Conservation (phyloP, 1,140 invertebrate genomes). For the Drosophila micromelanica region DNA sequence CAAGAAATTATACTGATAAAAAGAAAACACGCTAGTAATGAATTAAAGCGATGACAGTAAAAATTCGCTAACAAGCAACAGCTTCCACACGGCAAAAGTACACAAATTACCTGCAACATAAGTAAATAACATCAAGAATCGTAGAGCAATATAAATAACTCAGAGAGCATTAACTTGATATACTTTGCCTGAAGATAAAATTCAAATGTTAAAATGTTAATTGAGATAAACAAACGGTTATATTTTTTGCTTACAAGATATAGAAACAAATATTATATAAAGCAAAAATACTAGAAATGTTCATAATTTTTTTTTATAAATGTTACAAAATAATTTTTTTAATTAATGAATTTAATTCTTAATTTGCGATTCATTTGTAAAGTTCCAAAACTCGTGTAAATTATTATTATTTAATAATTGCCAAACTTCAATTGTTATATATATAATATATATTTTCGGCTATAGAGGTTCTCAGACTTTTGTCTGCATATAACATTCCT, state of each 20-base stretch:
- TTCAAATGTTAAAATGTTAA: constrained; percentile 49
- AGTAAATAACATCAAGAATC: constrained; percentile 32
- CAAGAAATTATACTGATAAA: constrained; percentile 51
- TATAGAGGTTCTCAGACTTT: not conserved
- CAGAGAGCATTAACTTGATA: constrained; percentile 64
- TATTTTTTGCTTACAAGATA: constrained; percentile 14
- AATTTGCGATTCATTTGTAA: not conserved
- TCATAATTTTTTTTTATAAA: constrained; percentile 18
- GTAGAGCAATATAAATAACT: constrained; percentile 73
- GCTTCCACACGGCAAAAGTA: constrained; percentile 61
- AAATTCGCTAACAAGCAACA: constrained; percentile 38
- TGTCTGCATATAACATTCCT: not conserved
- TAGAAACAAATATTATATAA: constrained; percentile 10
- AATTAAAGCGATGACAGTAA: constrained; percentile 8
- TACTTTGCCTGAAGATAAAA: constrained; percentile 62
- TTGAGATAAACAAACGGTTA: constrained; percentile 24
- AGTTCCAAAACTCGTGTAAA: not conserved
- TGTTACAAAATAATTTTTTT: not conserved
- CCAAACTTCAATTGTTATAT: not conserved
- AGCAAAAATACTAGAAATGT: constrained; percentile 22
- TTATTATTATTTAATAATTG: constrained; percentile 6
- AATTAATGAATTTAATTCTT: not conserved
- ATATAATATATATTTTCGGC: not conserved
- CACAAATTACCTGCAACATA: constrained; percentile 36
- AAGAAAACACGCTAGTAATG: constrained; percentile 13